Percentiles rank a stretch among this genome's conserved stretches.
Evolutionary conservation across 1,140 invertebrate genomes (phyloP).

Genomic region (Pararge aegeria): DNA sequence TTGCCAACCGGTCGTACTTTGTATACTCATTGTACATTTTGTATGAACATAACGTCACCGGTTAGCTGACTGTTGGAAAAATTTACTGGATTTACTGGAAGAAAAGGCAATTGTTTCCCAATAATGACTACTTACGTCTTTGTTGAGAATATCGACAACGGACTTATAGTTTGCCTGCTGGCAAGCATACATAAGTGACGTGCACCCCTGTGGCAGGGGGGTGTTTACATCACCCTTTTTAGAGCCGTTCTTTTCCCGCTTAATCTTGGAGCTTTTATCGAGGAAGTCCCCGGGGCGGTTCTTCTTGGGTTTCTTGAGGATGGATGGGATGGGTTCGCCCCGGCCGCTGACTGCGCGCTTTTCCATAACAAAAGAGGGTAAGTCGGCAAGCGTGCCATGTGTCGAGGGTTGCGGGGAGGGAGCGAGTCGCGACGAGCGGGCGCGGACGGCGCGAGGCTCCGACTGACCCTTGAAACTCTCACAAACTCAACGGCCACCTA

Average conservation of each 20-base stretch:
- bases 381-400: slow-evolving; percentile 43
- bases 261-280: slow-evolving; percentile 69
- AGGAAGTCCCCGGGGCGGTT: slow-evolving; percentile 56
- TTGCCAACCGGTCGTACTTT: too few relatives aligned
- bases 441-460: slow-evolving; percentile 66
- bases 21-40: too few relatives aligned
- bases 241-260: slow-evolving; percentile 55
- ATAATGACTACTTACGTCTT: slow-evolving; percentile 63
- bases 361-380: slow-evolving; percentile 66
- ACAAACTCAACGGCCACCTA: slow-evolving; percentile 35
- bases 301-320: slow-evolving; percentile 66
- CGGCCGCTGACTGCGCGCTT: slow-evolving; percentile 57
- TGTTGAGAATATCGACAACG: slow-evolving; percentile 73
- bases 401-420: slow-evolving; percentile 22
- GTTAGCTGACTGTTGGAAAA: too few relatives aligned
- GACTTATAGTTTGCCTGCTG: slow-evolving; percentile 84
- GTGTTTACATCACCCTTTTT: slow-evolving; percentile 59
- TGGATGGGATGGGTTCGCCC: slow-evolving; percentile 68
- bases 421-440: slow-evolving; percentile 53
- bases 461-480: slow-evolving; percentile 51
- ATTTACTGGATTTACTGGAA: too few relatives aligned
- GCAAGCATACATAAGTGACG: slow-evolving; percentile 93
- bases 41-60: too few relatives aligned
- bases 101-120: too few relatives aligned
- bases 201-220: slow-evolving; percentile 81